These are phyloP conservation scores for Clarias gariepinus DNA, from an alignment of 2,113 vertebrate species.

Conservation along the genomic window DNA sequence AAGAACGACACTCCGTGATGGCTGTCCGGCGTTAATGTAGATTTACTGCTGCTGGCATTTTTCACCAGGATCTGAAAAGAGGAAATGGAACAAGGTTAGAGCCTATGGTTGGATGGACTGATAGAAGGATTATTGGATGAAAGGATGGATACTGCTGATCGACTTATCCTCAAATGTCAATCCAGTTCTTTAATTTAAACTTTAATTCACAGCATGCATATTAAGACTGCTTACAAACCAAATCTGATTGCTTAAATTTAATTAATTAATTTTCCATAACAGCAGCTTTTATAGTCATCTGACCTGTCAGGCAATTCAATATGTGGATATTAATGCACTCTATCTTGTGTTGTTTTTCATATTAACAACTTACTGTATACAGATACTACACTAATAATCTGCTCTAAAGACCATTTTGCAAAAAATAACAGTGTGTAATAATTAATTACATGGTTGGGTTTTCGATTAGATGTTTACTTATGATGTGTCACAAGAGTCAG, in stretches of 20 bases:
- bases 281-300: too few species aligned
- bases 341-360: too few species aligned
- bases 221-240: neutral
- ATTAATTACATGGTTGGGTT: neutral
- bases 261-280: neutral
- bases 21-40: constrained; percentile 66
- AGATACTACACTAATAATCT: neutral
- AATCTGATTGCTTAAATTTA: neutral
- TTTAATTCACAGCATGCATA: neutral
- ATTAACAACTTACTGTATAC: neutral
- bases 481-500: neutral
- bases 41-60: constrained; percentile 66
- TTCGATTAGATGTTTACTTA: neutral
- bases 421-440: too few species aligned
- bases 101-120: neutral
- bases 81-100: constrained; percentile 16
- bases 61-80: constrained; percentile 67
- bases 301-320: neutral
- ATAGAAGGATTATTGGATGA: neutral
- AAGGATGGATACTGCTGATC: neutral
- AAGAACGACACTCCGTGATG: constrained; percentile 54
- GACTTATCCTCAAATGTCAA: neutral
- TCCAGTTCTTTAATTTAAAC: neutral
- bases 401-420: too few species aligned
- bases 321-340: too few species aligned